phyloP scores from a whole-genome alignment of 2,888 invertebrate genomes.

The Eueremaeus valkanovi region DNA sequence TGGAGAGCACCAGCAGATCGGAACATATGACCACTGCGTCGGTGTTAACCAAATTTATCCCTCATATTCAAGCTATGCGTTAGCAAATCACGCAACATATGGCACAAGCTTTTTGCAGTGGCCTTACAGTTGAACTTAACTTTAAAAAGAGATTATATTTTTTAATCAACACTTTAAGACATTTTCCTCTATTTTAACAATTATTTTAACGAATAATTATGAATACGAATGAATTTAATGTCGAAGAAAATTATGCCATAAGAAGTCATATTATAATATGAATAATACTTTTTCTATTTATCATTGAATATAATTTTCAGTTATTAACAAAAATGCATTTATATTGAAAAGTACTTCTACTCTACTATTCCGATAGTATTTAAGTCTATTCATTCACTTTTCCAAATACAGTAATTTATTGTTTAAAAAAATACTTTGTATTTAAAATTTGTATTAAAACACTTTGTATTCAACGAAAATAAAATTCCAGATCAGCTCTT shows the following conservation, averaged over 20 bases:
- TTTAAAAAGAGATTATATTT: background rate
- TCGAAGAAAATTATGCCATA: background rate
- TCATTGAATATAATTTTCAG: background rate
- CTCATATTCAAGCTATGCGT: background rate
- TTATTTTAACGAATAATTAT: background rate
- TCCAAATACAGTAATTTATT: background rate
- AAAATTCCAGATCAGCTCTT: too few species aligned
- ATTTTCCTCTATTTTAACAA: background rate
- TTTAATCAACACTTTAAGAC: background rate
- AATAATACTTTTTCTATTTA: background rate
- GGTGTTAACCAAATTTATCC: constrained; percentile 24
- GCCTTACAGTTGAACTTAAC: constrained; percentile 12
- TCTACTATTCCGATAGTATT: background rate
- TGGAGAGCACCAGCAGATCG: constrained; percentile 17
- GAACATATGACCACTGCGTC: constrained; percentile 13
- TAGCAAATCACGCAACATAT: constrained; percentile 9
- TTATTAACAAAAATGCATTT: background rate
- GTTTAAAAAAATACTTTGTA: constrained; percentile 1
- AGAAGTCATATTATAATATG: too few species aligned
- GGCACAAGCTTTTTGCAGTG: constrained; percentile 20
- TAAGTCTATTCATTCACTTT: background rate
- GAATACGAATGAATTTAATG: background rate
- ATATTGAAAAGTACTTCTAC: background rate
- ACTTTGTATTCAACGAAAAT: constrained; percentile 36
- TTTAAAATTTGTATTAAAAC: constrained; percentile 33